A percentile compares a stretch with the other conserved stretches of the same genome.
These are phyloP conservation scores for Psophia crepitans DNA, from an alignment of 2,113 vertebrate genomes.

Conservation along the genomic window DNA sequence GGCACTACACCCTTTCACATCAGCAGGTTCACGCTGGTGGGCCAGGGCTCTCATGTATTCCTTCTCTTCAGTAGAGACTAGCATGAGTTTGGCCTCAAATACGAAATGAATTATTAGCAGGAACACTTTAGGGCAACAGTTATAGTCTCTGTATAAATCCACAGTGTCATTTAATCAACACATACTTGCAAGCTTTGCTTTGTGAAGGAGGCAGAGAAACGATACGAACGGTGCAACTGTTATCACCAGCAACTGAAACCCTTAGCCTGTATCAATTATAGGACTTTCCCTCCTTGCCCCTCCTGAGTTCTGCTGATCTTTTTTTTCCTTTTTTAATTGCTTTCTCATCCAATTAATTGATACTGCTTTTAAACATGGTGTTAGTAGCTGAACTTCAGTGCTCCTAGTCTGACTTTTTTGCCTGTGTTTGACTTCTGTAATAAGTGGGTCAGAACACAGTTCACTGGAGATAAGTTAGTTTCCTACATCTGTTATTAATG, in stretches of 20 bases:
- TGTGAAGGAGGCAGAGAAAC: neutral
- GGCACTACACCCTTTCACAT: fast-evolving
- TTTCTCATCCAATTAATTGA: neutral
- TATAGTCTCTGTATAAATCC: neutral
- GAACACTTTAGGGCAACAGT: neutral
- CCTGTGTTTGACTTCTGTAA: neutral
- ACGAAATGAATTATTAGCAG: neutral
- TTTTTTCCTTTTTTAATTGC: neutral
- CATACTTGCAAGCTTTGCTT: neutral
- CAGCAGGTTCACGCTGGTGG: neutral
- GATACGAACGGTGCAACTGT: neutral
- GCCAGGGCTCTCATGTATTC: neutral
- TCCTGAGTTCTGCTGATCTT: neutral
- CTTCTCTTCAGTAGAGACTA: neutral
- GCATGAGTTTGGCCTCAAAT: neutral
- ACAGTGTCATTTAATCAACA: neutral
- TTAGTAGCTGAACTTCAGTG: neutral
- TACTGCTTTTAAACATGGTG: neutral
- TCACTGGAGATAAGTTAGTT: neutral
- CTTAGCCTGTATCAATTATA: neutral
- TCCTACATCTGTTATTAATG: neutral
- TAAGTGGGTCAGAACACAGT: neutral
- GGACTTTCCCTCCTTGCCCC: neutral
- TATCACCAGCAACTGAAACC: neutral
- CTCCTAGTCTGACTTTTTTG: neutral